These are phyloP conservation scores for Masticophis lateralis DNA, from an alignment of 2,797 vertebrate species.

Conservation along the genomic window DNA sequence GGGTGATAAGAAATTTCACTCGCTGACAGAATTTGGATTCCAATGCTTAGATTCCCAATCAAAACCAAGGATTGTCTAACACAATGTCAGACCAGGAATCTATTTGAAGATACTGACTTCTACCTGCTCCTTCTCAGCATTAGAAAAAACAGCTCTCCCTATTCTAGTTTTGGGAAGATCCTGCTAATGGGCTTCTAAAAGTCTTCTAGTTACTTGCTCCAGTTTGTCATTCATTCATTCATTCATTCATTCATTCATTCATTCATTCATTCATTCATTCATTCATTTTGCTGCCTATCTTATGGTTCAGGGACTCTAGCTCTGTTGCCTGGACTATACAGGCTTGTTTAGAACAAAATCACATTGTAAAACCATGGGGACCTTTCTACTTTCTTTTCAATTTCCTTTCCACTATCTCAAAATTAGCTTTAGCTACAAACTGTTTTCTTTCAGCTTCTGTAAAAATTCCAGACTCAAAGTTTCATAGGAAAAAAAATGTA, in stretches of 20 bases:
- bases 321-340: not conserved
- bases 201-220: not conserved
- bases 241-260: not conserved
- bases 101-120: no score
- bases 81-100: not conserved
- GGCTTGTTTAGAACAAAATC: not conserved
- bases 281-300: not conserved
- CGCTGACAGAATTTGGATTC: slow-evolving; percentile 29
- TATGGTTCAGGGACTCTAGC: not conserved
- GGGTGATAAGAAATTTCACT: slow-evolving; percentile 43
- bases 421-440: not conserved
- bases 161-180: not conserved
- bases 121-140: not conserved
- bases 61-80: not conserved
- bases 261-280: no score
- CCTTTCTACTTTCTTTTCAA: not conserved
- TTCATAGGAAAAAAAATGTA: not conserved
- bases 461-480: not conserved
- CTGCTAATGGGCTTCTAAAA: not conserved
- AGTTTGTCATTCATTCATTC: not conserved
- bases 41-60: not conserved
- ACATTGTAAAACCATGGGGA: not conserved
- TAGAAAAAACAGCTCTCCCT: not conserved
- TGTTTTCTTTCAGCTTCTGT: not conserved
- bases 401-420: not conserved